Evolutionary conservation across 2,797 vertebrate genomes (phyloP).

Genomic region (Falco concolor): DNA sequence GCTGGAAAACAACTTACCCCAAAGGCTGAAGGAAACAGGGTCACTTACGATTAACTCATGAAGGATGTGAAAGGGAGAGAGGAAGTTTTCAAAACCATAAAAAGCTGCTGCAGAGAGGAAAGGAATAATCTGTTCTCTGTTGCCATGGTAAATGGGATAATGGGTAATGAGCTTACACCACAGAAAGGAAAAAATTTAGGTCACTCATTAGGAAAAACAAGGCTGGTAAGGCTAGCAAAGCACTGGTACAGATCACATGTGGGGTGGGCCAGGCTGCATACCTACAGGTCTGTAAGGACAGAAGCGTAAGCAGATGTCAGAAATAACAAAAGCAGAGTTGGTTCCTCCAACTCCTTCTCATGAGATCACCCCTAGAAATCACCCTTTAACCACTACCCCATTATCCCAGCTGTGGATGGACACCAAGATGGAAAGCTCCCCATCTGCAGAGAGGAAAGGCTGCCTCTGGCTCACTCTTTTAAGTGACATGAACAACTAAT

Average conservation of each 20-base stretch:
- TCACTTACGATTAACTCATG: background rate
- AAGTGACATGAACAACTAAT: rapidly evolving
- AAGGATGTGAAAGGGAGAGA: background rate
- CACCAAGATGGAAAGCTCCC: background rate
- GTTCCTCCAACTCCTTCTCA: background rate
- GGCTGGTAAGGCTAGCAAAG: background rate
- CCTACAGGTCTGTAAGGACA: background rate
- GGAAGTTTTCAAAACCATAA: slow-evolving; percentile 2
- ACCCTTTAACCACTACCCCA: background rate
- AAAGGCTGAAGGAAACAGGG: background rate
- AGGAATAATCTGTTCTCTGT: slow-evolving; percentile 48
- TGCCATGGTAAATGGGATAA: slow-evolving; percentile 46
- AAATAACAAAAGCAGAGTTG: background rate
- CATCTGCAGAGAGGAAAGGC: background rate
- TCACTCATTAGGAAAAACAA: slow-evolving; percentile 28
- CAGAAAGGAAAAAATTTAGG: slow-evolving; percentile 43
- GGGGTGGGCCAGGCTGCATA: background rate
- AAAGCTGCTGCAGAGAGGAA: slow-evolving; percentile 8
- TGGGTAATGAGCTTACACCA: slow-evolving; percentile 36
- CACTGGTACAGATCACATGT: background rate
- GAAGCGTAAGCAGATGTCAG: background rate
- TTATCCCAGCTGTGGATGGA: background rate
- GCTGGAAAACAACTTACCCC: background rate
- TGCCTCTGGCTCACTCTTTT: background rate
- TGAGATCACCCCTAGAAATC: background rate